phyloP scores from a whole-genome alignment of 2,888 invertebrate genomes.

The Myathropa florea region DNA sequence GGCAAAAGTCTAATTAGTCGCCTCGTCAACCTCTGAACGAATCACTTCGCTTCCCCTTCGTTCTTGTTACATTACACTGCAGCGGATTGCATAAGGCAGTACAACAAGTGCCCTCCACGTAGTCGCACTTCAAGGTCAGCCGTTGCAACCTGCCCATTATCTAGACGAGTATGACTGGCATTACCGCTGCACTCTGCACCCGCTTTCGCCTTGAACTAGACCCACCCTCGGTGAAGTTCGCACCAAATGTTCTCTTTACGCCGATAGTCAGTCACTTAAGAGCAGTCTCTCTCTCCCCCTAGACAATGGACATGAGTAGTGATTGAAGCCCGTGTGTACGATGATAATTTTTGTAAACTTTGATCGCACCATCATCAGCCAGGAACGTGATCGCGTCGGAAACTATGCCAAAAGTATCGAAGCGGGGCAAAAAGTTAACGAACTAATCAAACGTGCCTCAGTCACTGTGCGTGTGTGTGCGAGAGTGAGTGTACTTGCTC shows the following conservation, averaged over 20 bases:
- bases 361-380: constrained; percentile 21
- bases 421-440: constrained; percentile 33
- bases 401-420: constrained; percentile 39
- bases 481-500: not conserved
- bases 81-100: not conserved
- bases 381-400: constrained; percentile 24
- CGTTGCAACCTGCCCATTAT: not conserved
- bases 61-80: not conserved
- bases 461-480: not conserved
- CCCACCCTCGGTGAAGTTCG: constrained; percentile 27
- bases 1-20: not conserved
- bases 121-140: not conserved
- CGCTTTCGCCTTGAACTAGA: constrained; percentile 18
- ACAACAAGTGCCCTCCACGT: not conserved
- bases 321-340: not conserved
- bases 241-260: not conserved
- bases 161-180: not conserved
- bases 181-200: constrained; percentile 10
- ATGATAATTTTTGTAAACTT: not conserved
- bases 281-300: not conserved
- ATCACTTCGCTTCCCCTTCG: not conserved
- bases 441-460: constrained; percentile 42
- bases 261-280: not conserved
- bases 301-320: not conserved
- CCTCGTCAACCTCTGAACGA: not conserved